Evolutionary conservation across 1,140 invertebrate species (phyloP).

Genomic region (Anadara kagoshimensis): DNA sequence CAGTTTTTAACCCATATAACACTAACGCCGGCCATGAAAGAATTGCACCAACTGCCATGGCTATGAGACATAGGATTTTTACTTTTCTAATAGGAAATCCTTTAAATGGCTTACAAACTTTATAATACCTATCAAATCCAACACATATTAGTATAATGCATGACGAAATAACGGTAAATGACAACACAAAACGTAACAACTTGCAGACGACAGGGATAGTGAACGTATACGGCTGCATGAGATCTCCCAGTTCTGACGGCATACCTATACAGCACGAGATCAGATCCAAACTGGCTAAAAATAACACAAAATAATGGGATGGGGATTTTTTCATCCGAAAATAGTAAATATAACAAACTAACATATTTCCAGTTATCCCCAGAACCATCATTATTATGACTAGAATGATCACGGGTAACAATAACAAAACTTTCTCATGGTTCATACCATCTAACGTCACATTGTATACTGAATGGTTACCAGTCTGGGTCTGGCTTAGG

Average conservation of each 20-base stretch:
- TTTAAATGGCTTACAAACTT: slow-evolving; percentile 55
- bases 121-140: slow-evolving; percentile 54
- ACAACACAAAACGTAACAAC: slow-evolving; percentile 46
- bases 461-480: no score
- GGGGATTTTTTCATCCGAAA: slow-evolving; percentile 44
- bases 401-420: slow-evolving; percentile 50
- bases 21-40: slow-evolving; percentile 49
- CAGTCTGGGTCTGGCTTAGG: no score
- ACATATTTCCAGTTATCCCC: slow-evolving; percentile 48
- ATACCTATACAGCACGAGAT: slow-evolving; percentile 51
- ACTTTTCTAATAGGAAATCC: slow-evolving; percentile 47
- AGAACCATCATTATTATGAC: slow-evolving; percentile 37
- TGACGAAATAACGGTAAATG: slow-evolving; percentile 47
- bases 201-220: slow-evolving; percentile 43
- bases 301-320: slow-evolving; percentile 53
- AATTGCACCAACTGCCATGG: slow-evolving; percentile 30
- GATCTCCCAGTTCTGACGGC: slow-evolving; percentile 46
- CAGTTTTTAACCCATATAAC: slow-evolving; percentile 48
- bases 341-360: slow-evolving; percentile 51
- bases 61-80: slow-evolving; percentile 39
- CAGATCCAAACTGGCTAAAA: slow-evolving; percentile 49
- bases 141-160: slow-evolving; percentile 52
- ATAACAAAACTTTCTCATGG: slow-evolving; percentile 42
- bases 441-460: slow-evolving; percentile 14
- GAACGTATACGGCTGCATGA: slow-evolving; percentile 48